Conservation (phyloP, 2,113 vertebrate species). For the Aspidoscelis tigris region DNA sequence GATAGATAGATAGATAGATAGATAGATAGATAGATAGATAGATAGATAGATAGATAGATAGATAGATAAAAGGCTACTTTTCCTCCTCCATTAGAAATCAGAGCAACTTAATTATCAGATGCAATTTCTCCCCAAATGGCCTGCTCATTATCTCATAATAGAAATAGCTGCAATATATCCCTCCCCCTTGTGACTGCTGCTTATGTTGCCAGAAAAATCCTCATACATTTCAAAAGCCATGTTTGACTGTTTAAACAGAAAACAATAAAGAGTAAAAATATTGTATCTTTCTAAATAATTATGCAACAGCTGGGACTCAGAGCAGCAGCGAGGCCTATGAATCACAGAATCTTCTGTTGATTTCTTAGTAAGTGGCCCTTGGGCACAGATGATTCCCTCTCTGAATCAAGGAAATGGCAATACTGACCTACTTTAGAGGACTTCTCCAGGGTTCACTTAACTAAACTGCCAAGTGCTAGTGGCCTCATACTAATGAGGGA, state of each 20-base stretch:
- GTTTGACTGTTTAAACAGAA: not conserved
- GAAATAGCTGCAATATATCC: not conserved
- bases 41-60: too few species aligned
- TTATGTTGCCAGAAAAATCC: not conserved
- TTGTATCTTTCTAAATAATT: not conserved
- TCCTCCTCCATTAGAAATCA: not conserved
- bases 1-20: too few species aligned
- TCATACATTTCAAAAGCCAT: not conserved
- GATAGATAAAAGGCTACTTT: not conserved
- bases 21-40: too few species aligned
- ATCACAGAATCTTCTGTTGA: not conserved
- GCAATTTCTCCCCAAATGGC: not conserved
- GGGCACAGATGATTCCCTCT: too few species aligned
- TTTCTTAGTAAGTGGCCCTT: not conserved
- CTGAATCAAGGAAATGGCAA: not conserved
- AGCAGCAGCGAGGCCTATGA: not conserved
- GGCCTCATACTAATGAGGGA: not conserved
- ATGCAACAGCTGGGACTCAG: not conserved
- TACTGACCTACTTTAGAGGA: not conserved
- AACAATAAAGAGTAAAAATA: not conserved
- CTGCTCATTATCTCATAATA: not conserved
- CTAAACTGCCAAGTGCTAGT: not conserved
- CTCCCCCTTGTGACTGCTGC: not conserved
- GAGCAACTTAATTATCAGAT: slow-evolving; percentile 5
- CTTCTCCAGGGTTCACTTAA: not conserved